These are phyloP conservation scores for Priocnemis perturbator DNA, from an alignment of 2,888 invertebrate genomes.

Conservation along the genomic window DNA sequence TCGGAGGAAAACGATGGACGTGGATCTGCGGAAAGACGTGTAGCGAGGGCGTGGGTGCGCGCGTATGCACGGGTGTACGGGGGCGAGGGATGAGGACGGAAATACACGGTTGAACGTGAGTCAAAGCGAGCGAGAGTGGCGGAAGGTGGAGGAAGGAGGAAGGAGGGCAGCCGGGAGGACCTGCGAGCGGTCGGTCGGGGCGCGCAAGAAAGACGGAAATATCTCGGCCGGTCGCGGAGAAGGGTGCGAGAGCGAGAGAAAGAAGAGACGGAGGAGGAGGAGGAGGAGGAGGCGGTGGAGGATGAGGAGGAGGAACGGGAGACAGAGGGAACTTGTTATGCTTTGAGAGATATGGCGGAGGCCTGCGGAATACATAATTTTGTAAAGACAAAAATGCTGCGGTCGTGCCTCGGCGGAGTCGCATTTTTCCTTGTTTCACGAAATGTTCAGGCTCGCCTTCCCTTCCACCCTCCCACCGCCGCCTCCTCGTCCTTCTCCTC, in stretches of 20 bases:
- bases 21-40: slow-evolving; percentile 53
- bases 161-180: slow-evolving; percentile 26
- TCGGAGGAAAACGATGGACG: slow-evolving; percentile 52
- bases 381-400: slow-evolving; percentile 76
- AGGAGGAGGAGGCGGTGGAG: slow-evolving; percentile 31
- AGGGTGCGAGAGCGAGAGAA: slow-evolving; percentile 37
- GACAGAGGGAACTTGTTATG: slow-evolving; percentile 74
- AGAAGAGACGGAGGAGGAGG: slow-evolving; percentile 27
- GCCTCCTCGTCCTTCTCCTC: slow-evolving; percentile 40
- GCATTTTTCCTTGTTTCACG: slow-evolving; percentile 74
- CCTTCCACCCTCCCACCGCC: slow-evolving; percentile 44
- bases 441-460: slow-evolving; percentile 68
- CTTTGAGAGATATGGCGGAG: slow-evolving; percentile 74
- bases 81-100: slow-evolving; percentile 44
- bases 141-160: slow-evolving; percentile 21
- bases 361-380: slow-evolving; percentile 76
- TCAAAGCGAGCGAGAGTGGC: slow-evolving; percentile 11
- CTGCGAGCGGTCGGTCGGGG: slow-evolving; percentile 31
- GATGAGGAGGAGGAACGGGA: slow-evolving; percentile 49
- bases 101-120: slow-evolving; percentile 43
- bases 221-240: slow-evolving; percentile 46
- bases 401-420: slow-evolving; percentile 72
- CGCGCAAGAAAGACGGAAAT: slow-evolving; percentile 39
- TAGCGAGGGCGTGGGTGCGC: slow-evolving; percentile 31
- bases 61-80: slow-evolving; percentile 23